A percentile compares a stretch with the other conserved stretches of the same genome.
Conservation (phyloP, 1,140 invertebrate genomes). For the Drosophila asahinai region DNA sequence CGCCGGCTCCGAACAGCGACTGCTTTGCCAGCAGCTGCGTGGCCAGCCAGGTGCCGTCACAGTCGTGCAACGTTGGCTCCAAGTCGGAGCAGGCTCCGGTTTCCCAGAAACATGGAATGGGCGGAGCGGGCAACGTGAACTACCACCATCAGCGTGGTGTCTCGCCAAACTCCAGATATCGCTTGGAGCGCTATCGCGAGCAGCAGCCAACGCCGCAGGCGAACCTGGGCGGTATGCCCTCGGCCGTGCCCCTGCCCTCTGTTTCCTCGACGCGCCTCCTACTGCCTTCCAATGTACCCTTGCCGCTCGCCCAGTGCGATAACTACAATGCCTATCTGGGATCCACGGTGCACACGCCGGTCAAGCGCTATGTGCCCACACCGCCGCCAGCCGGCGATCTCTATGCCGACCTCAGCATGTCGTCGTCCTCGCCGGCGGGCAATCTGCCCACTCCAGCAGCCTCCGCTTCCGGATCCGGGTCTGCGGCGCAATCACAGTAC, state of each 20-base stretch:
- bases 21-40: slow-evolving; percentile 42
- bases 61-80: slow-evolving; percentile 12
- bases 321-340: slow-evolving; percentile 73
- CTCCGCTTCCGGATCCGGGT: slow-evolving; percentile 5
- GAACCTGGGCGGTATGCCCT: slow-evolving; percentile 24
- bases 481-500: slow-evolving; percentile 52
- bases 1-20: slow-evolving; percentile 80
- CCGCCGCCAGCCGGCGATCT: slow-evolving; percentile 77
- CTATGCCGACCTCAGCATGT: slow-evolving; percentile 43
- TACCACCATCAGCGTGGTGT: slow-evolving; percentile 53
- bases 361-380: slow-evolving; percentile 83
- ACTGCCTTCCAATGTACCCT: slow-evolving; percentile 50
- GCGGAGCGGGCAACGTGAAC: slow-evolving; percentile 3
- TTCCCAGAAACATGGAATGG: slow-evolving; percentile 36
- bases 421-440: slow-evolving; percentile 16
- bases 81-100: slow-evolving; percentile 37
- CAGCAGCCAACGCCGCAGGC: slow-evolving; percentile 41
- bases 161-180: slow-evolving; percentile 70
- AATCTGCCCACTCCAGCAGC: slow-evolving; percentile 9
- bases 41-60: slow-evolving; percentile 30
- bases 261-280: slow-evolving; percentile 52
- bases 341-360: slow-evolving; percentile 82
- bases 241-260: slow-evolving; percentile 26
- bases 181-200: slow-evolving; percentile 72
- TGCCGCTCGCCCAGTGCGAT: slow-evolving; percentile 61